Conservation (phyloP, 2,113 vertebrate species). For the Excalfactoria chinensis region DNA sequence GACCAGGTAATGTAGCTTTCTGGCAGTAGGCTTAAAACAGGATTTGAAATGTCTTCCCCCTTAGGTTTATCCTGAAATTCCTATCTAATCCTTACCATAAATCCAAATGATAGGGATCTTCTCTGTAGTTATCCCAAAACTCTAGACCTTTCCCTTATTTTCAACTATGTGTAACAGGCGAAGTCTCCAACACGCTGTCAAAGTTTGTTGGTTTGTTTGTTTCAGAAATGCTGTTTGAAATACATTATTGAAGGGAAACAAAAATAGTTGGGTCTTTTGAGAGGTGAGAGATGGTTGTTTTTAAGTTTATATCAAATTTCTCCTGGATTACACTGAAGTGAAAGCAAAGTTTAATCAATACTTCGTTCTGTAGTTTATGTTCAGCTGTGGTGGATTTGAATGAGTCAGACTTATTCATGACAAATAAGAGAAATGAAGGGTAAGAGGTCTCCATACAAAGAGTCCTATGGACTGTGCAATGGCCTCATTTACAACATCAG, state of each 20-base stretch:
- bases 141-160: neutral
- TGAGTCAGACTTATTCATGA: neutral
- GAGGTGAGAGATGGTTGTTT: neutral
- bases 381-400: neutral
- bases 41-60: neutral
- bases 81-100: neutral
- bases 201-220: neutral
- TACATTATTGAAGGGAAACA: neutral
- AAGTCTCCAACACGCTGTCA: neutral
- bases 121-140: neutral
- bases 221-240: neutral
- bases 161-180: neutral
- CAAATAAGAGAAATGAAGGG: neutral
- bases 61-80: slow-evolving; percentile 1
- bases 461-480: neutral
- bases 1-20: neutral
- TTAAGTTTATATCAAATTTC: neutral
- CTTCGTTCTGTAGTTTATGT: neutral
- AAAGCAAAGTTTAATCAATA: neutral
- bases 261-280: neutral
- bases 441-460: neutral
- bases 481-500: neutral
- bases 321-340: neutral
- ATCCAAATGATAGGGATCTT: neutral
- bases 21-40: neutral